Conservation (phyloP, 2,888 invertebrate species). For the Drosophila vallismaia region DNA sequence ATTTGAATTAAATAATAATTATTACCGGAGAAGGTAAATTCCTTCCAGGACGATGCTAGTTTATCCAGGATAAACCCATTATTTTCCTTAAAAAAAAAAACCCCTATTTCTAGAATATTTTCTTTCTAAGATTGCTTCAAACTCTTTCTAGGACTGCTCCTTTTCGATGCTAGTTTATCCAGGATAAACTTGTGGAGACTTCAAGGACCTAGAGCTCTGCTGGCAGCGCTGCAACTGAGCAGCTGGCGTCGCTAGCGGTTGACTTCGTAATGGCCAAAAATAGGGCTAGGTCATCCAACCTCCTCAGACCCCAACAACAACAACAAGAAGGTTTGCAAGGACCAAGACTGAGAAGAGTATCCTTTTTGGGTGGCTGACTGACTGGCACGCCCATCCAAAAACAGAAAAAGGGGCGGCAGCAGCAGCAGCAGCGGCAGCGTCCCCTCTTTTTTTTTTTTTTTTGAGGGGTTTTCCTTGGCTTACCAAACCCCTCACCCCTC, state of each 20-base stretch:
- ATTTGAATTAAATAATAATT: too few relatives aligned
- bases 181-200: neutral
- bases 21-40: too few relatives aligned
- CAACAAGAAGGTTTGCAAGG: slow-evolving; percentile 18
- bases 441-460: neutral
- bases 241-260: slow-evolving; percentile 13
- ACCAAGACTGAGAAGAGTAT: slow-evolving; percentile 14
- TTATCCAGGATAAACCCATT: too few relatives aligned
- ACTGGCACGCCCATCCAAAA: slow-evolving; percentile 47
- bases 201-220: slow-evolving; percentile 1
- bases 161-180: neutral
- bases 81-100: too few relatives aligned
- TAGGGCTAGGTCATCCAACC: slow-evolving; percentile 77
- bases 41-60: too few relatives aligned
- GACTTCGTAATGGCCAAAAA: slow-evolving; percentile 52
- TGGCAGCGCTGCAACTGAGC: slow-evolving; percentile 24
- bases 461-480: neutral
- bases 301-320: neutral
- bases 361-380: slow-evolving; percentile 27
- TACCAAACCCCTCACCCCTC: too few relatives aligned
- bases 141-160: neutral
- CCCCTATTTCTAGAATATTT: too few relatives aligned
- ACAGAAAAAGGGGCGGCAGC: slow-evolving; percentile 24
- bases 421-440: slow-evolving; percentile 30
- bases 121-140: too few relatives aligned